Evolutionary conservation across 2,113 vertebrate genomes (phyloP).

Genomic region (Athene cunicularia): DNA sequence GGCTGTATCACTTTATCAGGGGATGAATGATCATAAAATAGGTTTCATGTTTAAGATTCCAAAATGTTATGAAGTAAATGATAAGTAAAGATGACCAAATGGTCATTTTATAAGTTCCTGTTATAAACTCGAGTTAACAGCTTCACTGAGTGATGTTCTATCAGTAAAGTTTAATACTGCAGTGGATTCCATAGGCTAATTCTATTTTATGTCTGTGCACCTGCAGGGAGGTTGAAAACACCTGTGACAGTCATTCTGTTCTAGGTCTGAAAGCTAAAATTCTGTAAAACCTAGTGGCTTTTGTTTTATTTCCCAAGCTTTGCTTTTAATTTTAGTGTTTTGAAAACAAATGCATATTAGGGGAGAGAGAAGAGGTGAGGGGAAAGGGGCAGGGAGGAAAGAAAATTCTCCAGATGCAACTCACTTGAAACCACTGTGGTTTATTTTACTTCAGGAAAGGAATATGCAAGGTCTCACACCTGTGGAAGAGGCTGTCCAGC

Average conservation of each 20-base stretch:
- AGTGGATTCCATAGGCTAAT: background rate
- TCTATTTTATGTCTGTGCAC: background rate
- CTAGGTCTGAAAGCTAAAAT: background rate
- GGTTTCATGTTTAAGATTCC: slow-evolving; percentile 15
- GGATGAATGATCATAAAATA: background rate
- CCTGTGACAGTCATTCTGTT: background rate
- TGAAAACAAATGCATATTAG: background rate
- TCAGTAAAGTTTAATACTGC: slow-evolving; percentile 3
- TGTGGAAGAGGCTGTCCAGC: background rate
- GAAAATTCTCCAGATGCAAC: background rate
- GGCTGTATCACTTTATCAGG: background rate
- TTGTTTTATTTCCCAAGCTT: background rate
- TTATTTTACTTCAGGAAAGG: background rate
- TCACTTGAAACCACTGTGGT: background rate
- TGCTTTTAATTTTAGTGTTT: background rate
- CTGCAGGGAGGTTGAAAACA: background rate
- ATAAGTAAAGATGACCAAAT: background rate
- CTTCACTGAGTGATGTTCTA: background rate
- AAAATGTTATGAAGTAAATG: background rate
- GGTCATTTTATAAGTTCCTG: background rate
- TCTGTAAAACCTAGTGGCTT: background rate
- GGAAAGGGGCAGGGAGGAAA: background rate
- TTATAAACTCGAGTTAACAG: background rate
- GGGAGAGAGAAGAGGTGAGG: background rate
- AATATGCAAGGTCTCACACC: background rate